Percentiles rank a stretch among this genome's conserved stretches.
Evolutionary conservation across 2,113 vertebrate species (phyloP).

Genomic region (Mus spicilegus): DNA sequence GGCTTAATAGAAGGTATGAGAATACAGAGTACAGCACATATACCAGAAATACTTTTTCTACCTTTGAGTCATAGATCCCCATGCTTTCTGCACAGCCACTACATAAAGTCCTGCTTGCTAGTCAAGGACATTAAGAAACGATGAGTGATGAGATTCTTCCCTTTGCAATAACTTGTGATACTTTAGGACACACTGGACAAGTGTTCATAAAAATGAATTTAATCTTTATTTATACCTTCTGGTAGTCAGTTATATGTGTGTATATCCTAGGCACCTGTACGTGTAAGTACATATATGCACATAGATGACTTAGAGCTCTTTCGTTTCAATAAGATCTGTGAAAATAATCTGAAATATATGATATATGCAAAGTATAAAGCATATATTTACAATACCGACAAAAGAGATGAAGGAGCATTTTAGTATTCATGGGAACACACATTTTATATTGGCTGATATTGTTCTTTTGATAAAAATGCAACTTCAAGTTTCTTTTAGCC

Average conservation of each 20-base stretch:
- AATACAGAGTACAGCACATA: background rate
- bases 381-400: background rate
- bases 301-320: background rate
- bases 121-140: background rate
- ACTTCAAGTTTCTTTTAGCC: background rate
- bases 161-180: background rate
- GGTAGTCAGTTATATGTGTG: background rate
- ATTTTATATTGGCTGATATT: background rate
- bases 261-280: background rate
- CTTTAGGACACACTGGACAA: background rate
- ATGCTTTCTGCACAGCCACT: background rate
- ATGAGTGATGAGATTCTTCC: background rate
- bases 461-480: background rate
- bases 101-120: background rate
- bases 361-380: background rate
- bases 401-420: background rate
- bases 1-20: background rate
- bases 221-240: background rate
- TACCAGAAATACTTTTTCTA: background rate
- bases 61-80: background rate
- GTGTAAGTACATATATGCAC: background rate
- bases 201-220: background rate
- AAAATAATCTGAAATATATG: background rate
- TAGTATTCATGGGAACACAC: background rate
- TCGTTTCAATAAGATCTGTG: background rate